Evolutionary conservation across 2,888 invertebrate genomes (phyloP), one percentile per base, ranked within the genome.

Genomic region (Philereme transversata): DNA sequence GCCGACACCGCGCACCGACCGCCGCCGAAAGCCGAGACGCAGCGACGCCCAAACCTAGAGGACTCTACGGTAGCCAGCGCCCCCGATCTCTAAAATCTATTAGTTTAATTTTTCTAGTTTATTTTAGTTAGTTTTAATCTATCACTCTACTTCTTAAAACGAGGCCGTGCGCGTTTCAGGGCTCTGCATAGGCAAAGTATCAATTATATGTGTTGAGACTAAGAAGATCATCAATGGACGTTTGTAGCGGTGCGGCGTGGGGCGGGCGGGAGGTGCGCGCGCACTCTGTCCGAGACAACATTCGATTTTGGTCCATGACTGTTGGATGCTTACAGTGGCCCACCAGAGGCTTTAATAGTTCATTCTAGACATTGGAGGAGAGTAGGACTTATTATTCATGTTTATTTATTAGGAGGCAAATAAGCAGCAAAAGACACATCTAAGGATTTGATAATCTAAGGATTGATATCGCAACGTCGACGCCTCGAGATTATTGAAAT

Each of bases 251-350:
- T 81, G 88, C 77, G 87, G 81, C 73, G 84, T 76, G 82, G 81
- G 84, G 83, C 78, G 81, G 84, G 83, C 78, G 81, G 83, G 82
- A 72, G 79, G 64, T 87, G 89, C 88, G 90, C 89, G 92, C 93
- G 91, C 92, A 89, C 72, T 74, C 81, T 80, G 79, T 81, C 84
- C 82, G 84, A 88, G 86, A 87, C 90, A 81, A 87, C 86, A 91
- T 93, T 93, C 92, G 92, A 92, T 93, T 93, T 93, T 93, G 93
- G 93, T 92, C 90, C 92, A 91, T 90, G 88, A 88, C 90, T 88
- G 88, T 88, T 86, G 89, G 90, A 90, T 87, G 90, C 90, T 90
- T 84, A 84, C 88, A 83, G 86, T 87, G 82, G 88, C 83, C 86
- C 83, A 84, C 86, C 83, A 82, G 85, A 83, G 81, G 83, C 87